Percentiles rank a stretch among this genome's conserved stretches.
Evolutionary conservation across 2,113 vertebrate species (phyloP).

Genomic region (Petaurus breviceps): DNA sequence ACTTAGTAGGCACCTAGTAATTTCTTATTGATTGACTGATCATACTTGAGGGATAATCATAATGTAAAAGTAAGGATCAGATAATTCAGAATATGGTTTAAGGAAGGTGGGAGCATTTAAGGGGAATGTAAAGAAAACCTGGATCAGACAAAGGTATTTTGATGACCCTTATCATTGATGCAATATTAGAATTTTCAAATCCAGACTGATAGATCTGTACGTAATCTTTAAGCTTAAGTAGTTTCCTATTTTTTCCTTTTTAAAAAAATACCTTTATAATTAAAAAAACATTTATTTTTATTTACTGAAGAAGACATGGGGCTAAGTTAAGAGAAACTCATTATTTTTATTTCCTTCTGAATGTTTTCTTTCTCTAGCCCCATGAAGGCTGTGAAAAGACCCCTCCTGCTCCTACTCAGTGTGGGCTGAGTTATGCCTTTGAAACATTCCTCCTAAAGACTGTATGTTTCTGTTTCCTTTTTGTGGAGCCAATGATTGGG

Average conservation of each 20-base stretch:
- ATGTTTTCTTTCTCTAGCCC: not conserved
- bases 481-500: conserved; percentile 84
- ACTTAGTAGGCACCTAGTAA: not conserved
- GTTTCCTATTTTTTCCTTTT: not conserved
- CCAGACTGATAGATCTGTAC: not conserved
- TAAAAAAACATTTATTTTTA: conserved; percentile 8
- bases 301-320: not conserved
- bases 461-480: conserved; percentile 88
- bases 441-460: conserved; percentile 86
- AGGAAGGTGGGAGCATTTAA: conserved; percentile 75
- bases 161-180: accelerated
- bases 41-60: conserved; percentile 79
- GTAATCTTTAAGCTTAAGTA: not conserved
- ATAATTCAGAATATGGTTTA: conserved; percentile 94
- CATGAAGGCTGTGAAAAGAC: conserved; percentile 69
- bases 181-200: not conserved
- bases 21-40: not conserved
- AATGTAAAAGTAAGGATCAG: conserved; percentile 76
- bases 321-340: not conserved
- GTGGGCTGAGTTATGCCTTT: conserved; percentile 80
- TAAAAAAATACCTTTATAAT: not conserved
- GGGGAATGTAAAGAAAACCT: conserved; percentile 54
- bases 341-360: accelerated
- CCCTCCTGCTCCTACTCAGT: conserved; percentile 77
- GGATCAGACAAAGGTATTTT: conserved; percentile 17